phyloP scores from a whole-genome alignment of 1,140 invertebrate species.

The Hyphantria cunea region DNA sequence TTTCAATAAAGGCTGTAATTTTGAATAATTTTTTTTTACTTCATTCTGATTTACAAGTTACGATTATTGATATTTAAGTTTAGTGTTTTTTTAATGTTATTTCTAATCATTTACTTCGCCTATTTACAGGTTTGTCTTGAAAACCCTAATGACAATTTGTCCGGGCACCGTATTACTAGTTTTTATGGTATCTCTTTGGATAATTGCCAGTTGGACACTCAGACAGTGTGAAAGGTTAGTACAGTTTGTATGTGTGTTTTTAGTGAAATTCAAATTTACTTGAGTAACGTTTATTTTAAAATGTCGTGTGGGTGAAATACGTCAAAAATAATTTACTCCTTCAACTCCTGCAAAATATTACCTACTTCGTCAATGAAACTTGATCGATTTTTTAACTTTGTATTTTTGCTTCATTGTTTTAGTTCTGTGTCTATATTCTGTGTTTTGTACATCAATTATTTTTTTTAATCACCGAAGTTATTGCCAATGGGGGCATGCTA shows the following conservation, averaged over 20 bases:
- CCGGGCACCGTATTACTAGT: slow-evolving; percentile 98
- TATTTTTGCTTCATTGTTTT: slow-evolving; percentile 64
- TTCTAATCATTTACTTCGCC: neutral
- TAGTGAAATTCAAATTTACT: slow-evolving; percentile 29
- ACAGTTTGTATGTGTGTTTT: slow-evolving; percentile 35
- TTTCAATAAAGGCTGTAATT: too few relatives aligned
- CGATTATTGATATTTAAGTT: too few relatives aligned
- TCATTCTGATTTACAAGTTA: too few relatives aligned
- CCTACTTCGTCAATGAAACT: slow-evolving; percentile 31
- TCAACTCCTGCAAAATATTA: slow-evolving; percentile 41
- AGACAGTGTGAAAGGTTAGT: slow-evolving; percentile 98
- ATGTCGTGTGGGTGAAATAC: slow-evolving; percentile 7
- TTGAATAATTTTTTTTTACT: too few relatives aligned
- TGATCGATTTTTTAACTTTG: slow-evolving; percentile 17
- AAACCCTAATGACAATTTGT: slow-evolving; percentile 99
- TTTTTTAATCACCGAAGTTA: slow-evolving; percentile 52
- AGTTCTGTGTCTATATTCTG: slow-evolving; percentile 42
- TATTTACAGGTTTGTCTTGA: slow-evolving; percentile 94
- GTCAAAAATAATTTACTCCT: slow-evolving; percentile 32
- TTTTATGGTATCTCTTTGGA: slow-evolving; percentile 99
- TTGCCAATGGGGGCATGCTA: slow-evolving; percentile 72
- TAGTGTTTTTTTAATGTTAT: too few relatives aligned
- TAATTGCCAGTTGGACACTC: slow-evolving; percentile 99
- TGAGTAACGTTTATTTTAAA: slow-evolving; percentile 22
- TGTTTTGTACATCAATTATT: slow-evolving; percentile 28